phyloP scores from a whole-genome alignment of 1,140 invertebrate species.

The Triops longicaudatus region DNA sequence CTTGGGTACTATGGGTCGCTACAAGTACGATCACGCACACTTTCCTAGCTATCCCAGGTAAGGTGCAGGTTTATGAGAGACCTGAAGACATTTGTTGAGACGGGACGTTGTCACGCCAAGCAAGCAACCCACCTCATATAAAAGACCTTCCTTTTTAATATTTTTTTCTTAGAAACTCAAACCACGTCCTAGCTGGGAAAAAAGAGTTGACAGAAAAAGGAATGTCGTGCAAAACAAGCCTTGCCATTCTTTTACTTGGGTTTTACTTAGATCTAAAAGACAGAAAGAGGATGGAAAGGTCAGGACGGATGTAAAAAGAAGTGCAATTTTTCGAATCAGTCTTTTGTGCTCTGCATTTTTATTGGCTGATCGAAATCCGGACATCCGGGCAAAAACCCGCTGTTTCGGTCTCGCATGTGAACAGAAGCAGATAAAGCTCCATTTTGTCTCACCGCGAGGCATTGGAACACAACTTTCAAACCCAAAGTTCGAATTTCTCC shows the following conservation, averaged over 20 bases:
- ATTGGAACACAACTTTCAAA: neutral
- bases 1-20: neutral
- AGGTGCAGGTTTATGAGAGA: neutral
- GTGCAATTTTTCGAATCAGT: no score
- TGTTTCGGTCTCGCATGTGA: neutral
- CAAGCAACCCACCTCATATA: conserved; percentile 4
- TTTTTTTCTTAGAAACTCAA: neutral
- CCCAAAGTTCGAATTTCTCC: neutral
- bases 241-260: no score
- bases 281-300: no score
- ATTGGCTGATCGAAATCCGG: no score
- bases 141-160: neutral
- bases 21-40: neutral
- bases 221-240: no score
- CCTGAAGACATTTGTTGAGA: neutral
- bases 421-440: neutral
- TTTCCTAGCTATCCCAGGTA: neutral
- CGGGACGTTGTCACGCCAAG: conserved; percentile 9
- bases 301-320: no score
- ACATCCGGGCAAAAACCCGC: no score
- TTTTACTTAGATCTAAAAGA: no score
- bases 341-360: no score
- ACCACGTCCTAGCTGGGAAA: no score
- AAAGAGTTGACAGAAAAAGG: no score
- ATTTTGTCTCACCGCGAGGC: neutral